These are phyloP conservation scores for Formica selysi DNA, from an alignment of 1,140 invertebrate species.

Conservation along the genomic window DNA sequence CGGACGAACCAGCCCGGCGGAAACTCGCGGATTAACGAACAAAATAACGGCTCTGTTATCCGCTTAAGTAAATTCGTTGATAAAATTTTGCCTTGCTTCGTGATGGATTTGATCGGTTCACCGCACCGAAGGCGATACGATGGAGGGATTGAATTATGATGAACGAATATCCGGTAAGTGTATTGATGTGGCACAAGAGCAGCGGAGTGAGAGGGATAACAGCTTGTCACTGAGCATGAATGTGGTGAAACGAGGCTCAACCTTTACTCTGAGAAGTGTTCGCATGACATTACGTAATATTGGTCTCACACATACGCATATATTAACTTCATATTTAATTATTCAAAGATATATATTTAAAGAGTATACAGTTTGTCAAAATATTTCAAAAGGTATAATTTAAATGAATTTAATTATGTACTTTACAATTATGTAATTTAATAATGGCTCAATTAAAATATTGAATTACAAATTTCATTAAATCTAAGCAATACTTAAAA, in stretches of 20 bases:
- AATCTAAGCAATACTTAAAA: not conserved
- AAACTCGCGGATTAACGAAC: slow-evolving; percentile 49
- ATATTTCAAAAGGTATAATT: not conserved
- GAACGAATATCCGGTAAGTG: slow-evolving; percentile 42
- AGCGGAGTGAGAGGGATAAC: slow-evolving; percentile 7
- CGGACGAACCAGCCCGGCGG: slow-evolving; percentile 4
- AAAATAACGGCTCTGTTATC: slow-evolving; percentile 35
- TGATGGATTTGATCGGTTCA: slow-evolving; percentile 53
- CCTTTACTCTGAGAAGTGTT: slow-evolving; percentile 6
- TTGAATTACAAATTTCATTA: not conserved
- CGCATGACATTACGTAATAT: not conserved
- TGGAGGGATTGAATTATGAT: slow-evolving; percentile 51
- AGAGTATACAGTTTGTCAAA: not conserved
- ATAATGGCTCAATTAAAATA: not conserved
- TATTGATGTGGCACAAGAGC: not conserved
- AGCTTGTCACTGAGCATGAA: slow-evolving; percentile 30
- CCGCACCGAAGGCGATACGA: slow-evolving; percentile 27
- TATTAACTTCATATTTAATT: not conserved
- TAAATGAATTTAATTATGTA: not conserved
- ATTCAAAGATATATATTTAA: not conserved
- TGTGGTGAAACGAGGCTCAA: slow-evolving; percentile 26
- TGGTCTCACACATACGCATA: too few relatives aligned
- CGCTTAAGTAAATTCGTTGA: slow-evolving; percentile 52
- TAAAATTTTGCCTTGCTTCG: slow-evolving; percentile 36
- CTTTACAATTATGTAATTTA: not conserved